These are phyloP conservation scores for Chrysocyon brachyurus DNA, from an alignment of 2,797 vertebrate species.

Conservation along the genomic window DNA sequence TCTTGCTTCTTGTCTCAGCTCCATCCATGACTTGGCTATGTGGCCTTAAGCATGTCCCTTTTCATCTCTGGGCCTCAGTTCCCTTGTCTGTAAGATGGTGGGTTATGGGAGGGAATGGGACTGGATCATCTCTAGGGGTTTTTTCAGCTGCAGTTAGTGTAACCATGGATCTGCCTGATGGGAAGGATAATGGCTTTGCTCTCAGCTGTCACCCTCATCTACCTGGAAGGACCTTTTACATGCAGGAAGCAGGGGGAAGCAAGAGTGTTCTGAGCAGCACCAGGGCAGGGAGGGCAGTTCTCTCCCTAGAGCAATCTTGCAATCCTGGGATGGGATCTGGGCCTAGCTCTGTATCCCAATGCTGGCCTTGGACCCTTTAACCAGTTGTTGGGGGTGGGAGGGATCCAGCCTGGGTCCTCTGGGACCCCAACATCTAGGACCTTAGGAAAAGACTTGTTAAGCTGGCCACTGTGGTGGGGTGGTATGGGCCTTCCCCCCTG, in stretches of 20 bases:
- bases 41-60: constrained; percentile 38
- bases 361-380: neutral
- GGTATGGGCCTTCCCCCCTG: neutral
- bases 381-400: neutral
- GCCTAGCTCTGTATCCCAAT: neutral
- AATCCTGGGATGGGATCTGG: neutral
- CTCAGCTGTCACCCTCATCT: constrained; percentile 55
- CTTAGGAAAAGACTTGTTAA: constrained; percentile 53
- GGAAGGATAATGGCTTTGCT: constrained; percentile 53
- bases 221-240: constrained; percentile 60
- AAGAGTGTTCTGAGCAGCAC: constrained; percentile 37
- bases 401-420: neutral
- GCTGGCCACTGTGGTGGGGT: neutral
- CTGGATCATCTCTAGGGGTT: constrained; percentile 52
- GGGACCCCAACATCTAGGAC: neutral
- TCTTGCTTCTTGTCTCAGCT: neutral
- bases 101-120: constrained; percentile 23
- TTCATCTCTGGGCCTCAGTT: constrained; percentile 37
- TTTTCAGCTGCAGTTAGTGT: constrained; percentile 54
- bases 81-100: constrained; percentile 44
- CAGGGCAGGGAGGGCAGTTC: neutral
- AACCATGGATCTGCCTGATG: constrained; percentile 61
- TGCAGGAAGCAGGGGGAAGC: constrained; percentile 50
- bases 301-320: constrained; percentile 18
- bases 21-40: neutral